Conservation (phyloP, 2,888 invertebrate species). For the Euplexia lucipara region DNA sequence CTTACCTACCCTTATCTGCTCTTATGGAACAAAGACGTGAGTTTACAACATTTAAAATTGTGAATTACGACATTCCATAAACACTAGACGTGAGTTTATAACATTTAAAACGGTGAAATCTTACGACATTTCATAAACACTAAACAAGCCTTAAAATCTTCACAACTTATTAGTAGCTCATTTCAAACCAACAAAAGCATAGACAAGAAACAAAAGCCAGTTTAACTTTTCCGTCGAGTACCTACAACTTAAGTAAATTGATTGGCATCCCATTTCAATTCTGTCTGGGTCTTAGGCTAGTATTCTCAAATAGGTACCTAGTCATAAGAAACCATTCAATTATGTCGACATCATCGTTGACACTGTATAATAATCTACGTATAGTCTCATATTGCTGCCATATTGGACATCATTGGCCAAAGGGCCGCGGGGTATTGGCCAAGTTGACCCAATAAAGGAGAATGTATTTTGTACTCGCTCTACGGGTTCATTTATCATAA, state of each 20-base stretch:
- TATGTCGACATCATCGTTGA: not conserved
- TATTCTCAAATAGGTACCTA: not conserved
- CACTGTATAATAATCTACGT: slow-evolving; percentile 1
- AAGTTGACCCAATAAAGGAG: slow-evolving; percentile 36
- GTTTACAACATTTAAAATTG: too few relatives aligned
- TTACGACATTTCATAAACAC: too few relatives aligned
- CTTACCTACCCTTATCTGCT: too few relatives aligned
- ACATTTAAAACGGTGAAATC: too few relatives aligned
- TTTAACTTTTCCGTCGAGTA: not conserved
- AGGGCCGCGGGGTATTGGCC: slow-evolving; percentile 18
- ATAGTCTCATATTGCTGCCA: slow-evolving; percentile 6
- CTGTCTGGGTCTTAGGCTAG: not conserved
- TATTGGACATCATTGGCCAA: slow-evolving; percentile 29
- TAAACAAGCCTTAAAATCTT: not conserved
- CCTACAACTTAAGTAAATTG: not conserved
- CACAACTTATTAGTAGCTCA: too few relatives aligned
- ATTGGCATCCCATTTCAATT: slow-evolving; percentile 4
- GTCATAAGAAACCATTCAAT: slow-evolving; percentile 15
- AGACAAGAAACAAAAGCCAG: slow-evolving; percentile 10
- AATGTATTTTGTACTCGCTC: slow-evolving; percentile 5
- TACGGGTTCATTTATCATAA: slow-evolving; percentile 27
- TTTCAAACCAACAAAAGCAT: slow-evolving; percentile 13
- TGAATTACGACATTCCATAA: too few relatives aligned
- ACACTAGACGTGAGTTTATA: too few relatives aligned
- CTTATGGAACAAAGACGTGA: too few relatives aligned